Conservation (phyloP, 2,113 vertebrate species). For the Scolopax mira region DNA sequence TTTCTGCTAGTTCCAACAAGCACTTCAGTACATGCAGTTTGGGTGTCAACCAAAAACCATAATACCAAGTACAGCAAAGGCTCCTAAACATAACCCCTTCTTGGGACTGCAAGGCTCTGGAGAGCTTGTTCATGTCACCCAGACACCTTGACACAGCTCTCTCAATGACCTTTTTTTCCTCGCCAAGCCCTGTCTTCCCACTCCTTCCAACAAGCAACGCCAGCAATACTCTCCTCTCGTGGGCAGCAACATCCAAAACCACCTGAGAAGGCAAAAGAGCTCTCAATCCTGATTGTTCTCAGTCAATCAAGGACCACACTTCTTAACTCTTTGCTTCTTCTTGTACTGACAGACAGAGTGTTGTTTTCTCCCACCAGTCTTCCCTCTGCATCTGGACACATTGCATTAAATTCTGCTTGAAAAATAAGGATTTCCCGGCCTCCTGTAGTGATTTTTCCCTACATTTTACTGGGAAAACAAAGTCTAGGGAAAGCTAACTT, state of each 20-base stretch:
- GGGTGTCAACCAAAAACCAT: neutral
- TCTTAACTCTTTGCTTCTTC: neutral
- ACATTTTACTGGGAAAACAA: neutral
- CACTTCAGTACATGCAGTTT: neutral
- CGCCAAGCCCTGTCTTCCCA: neutral
- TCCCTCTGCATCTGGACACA: neutral
- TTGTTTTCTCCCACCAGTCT: neutral
- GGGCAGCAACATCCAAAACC: neutral
- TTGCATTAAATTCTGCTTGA: neutral
- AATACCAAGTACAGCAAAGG: neutral
- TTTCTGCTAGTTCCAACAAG: neutral
- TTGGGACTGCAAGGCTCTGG: fast-evolving
- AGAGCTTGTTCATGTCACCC: neutral
- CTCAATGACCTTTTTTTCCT: neutral
- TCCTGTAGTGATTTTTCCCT: neutral
- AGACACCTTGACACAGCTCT: neutral
- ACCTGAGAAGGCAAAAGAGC: neutral
- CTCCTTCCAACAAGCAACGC: neutral
- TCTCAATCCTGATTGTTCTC: neutral
- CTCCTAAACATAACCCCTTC: neutral
- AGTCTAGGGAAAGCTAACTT: neutral
- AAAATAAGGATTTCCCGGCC: neutral
- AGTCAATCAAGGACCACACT: neutral
- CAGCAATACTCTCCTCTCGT: too few relatives aligned
- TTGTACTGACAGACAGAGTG: neutral